Percentiles rank a stretch among this genome's conserved stretches.
phyloP scores from a whole-genome alignment of 2,797 vertebrate genomes.

The Oreochromis grahami region DNA sequence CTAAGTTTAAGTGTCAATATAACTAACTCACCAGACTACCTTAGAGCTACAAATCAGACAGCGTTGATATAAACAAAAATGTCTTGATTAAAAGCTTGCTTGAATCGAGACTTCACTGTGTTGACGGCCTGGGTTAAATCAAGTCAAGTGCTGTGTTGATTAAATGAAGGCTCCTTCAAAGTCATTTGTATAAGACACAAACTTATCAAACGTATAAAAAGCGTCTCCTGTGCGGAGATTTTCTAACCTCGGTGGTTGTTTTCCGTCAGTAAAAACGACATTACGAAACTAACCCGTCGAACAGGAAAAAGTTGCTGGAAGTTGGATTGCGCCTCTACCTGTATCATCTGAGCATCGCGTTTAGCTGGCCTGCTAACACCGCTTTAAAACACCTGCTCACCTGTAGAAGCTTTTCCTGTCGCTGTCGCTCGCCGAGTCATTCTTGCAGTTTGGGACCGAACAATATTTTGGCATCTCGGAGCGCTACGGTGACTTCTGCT shows the following conservation, averaged over 20 bases:
- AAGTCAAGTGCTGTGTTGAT: background rate
- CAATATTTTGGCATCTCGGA: constrained; percentile 73
- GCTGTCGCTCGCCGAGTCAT: constrained; percentile 48
- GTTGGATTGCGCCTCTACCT: background rate
- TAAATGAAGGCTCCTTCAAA: background rate
- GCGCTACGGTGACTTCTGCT: background rate
- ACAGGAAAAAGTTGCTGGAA: background rate
- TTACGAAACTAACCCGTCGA: background rate
- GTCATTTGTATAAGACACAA: background rate
- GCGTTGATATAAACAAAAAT: background rate
- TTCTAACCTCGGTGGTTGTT: accelerated
- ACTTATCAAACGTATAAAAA: background rate
- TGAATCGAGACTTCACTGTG: background rate
- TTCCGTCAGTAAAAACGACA: background rate
- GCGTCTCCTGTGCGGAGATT: too few species aligned
- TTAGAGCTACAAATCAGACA: background rate
- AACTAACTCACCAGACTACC: background rate
- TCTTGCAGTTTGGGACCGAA: constrained; percentile 69
- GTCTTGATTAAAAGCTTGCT: background rate
- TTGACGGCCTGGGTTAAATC: background rate
- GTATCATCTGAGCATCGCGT: background rate
- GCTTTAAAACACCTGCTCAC: constrained; percentile 42
- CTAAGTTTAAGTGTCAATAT: background rate
- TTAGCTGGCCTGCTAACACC: background rate
- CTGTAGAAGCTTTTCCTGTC: constrained; percentile 74